Conservation (phyloP, 2,113 vertebrate species). For the Edolisoma coerulescens region DNA sequence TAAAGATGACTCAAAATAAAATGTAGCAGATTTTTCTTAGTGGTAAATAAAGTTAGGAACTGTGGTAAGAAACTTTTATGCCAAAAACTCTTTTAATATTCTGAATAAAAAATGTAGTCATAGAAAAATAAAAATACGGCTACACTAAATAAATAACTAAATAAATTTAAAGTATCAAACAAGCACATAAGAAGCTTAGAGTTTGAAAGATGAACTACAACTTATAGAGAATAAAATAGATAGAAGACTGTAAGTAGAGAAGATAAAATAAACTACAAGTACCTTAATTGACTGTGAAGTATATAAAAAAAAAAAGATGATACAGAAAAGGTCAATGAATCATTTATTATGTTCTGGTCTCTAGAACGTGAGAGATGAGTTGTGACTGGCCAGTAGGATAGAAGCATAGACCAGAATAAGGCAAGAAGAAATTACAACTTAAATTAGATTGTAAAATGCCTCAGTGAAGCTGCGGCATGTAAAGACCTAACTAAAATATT, state of each 20-base stretch:
- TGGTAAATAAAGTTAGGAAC: background rate
- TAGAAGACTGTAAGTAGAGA: background rate
- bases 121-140: background rate
- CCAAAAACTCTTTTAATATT: background rate
- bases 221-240: background rate
- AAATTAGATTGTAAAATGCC: background rate
- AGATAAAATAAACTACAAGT: background rate
- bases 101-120: background rate
- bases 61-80: background rate
- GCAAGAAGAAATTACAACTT: background rate
- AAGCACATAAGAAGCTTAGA: background rate
- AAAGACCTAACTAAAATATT: background rate
- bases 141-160: background rate
- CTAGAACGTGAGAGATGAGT: rapidly evolving
- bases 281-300: background rate
- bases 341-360: background rate
- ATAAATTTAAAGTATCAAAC: background rate
- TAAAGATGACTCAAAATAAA: background rate
- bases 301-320: background rate
- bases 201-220: background rate
- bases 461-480: background rate
- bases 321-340: background rate
- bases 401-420: background rate
- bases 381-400: background rate
- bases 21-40: background rate